These are phyloP conservation scores for Oncopeltus fasciatus DNA, from an alignment of 1,140 invertebrate genomes.

Conservation along the genomic window DNA sequence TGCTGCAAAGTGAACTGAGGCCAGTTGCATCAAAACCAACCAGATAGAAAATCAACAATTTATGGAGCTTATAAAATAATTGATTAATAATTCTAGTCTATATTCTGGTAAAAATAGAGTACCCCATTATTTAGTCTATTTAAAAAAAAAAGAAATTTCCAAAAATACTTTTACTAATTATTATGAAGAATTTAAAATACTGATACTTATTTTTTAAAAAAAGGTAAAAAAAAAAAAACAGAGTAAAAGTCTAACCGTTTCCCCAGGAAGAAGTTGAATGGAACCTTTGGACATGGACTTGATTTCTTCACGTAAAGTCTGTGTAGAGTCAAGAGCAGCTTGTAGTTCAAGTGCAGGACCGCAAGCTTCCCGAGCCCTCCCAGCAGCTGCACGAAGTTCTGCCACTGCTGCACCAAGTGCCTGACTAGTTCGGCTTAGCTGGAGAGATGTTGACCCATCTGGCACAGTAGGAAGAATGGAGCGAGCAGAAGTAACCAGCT, in stretches of 20 bases:
- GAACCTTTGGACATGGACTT: slow-evolving; percentile 63
- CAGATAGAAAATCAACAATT: too few relatives aligned
- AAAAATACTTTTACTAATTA: neutral
- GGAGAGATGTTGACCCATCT: slow-evolving; percentile 61
- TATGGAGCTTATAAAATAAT: too few relatives aligned
- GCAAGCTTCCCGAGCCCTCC: slow-evolving; percentile 72
- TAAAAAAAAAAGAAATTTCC: neutral
- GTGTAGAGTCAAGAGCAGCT: slow-evolving; percentile 52
- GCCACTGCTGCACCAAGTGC: slow-evolving; percentile 57
- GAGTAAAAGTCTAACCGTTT: slow-evolving; percentile 42
- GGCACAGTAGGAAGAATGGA: slow-evolving; percentile 71
- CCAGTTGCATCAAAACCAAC: too few relatives aligned
- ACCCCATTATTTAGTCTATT: too few relatives aligned
- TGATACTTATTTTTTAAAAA: too few relatives aligned
- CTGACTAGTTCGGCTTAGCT: slow-evolving; percentile 55
- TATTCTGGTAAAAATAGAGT: too few relatives aligned
- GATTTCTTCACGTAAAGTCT: slow-evolving; percentile 64
- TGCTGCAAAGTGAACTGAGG: too few relatives aligned
- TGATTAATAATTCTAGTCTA: too few relatives aligned
- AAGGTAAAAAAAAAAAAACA: neutral
- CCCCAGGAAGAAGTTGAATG: slow-evolving; percentile 69
- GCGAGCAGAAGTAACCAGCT: slow-evolving; percentile 60
- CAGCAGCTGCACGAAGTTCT: slow-evolving; percentile 65
- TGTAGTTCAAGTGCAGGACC: slow-evolving; percentile 66
- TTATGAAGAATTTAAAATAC: too few relatives aligned